Conservation (phyloP, 2,113 vertebrate genomes). For the Phalacrocorax aristotelis region DNA sequence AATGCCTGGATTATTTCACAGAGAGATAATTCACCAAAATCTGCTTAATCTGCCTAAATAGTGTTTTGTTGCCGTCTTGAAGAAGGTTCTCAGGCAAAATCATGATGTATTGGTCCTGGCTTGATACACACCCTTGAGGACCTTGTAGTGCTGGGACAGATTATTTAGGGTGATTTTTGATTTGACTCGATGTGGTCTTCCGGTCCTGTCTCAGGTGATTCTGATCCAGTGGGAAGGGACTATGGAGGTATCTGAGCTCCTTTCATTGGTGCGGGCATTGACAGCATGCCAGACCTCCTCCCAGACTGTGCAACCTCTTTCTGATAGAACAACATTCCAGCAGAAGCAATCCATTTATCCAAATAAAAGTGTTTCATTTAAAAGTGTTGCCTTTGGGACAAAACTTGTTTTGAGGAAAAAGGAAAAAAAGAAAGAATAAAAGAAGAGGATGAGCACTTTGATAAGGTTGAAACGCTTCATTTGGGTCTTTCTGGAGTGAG, state of each 20-base stretch:
- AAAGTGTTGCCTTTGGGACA: background rate
- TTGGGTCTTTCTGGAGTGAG: background rate
- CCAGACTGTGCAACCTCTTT: background rate
- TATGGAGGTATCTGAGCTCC: background rate
- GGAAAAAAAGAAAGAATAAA: too few relatives aligned
- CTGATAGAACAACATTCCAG: background rate
- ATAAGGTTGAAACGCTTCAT: conserved; percentile 17
- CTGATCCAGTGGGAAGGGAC: background rate
- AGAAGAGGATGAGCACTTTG: background rate
- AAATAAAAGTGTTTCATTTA: background rate
- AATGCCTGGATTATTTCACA: background rate
- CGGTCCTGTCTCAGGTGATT: background rate
- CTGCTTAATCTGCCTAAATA: background rate
- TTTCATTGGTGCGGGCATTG: rapidly evolving
- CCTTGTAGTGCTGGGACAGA: background rate
- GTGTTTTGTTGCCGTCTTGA: background rate
- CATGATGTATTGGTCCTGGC: background rate
- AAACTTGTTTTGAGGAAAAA: background rate
- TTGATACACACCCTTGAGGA: background rate
- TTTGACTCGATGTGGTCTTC: background rate
- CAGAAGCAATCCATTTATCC: background rate
- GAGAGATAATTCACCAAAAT: background rate
- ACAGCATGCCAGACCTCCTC: background rate
- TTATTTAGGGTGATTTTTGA: background rate
- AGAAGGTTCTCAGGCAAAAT: background rate